Conservation (phyloP, 2,113 vertebrate genomes). For the Caretta caretta region DNA sequence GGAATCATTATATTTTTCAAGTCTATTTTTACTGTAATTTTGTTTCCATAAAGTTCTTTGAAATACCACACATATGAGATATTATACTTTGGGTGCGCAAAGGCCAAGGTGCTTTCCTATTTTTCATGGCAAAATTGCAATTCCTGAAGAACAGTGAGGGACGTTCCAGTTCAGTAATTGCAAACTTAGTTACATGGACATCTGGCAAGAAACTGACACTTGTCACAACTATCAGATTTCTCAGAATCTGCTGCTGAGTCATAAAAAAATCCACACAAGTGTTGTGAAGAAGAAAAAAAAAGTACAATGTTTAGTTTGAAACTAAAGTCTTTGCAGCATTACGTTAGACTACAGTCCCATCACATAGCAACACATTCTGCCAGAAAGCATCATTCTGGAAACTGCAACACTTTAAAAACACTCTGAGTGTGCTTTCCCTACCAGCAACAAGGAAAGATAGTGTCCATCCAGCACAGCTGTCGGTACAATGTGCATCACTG, state of each 20-base stretch:
- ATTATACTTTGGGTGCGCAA: not conserved
- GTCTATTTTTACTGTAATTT: not conserved
- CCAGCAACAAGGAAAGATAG: conserved; percentile 26
- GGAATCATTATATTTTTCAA: not conserved
- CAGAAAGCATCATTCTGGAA: conserved; percentile 66
- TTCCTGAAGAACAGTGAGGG: not conserved
- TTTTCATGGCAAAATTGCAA: not conserved
- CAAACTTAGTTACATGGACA: not conserved
- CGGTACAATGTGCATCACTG: conserved; percentile 42
- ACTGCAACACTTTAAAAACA: conserved; percentile 25
- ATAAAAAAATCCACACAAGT: conserved; percentile 42
- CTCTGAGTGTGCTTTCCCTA: conserved; percentile 41
- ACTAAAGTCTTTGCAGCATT: conserved; percentile 23
- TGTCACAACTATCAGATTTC: conserved; percentile 20
- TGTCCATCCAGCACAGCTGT: conserved; percentile 60
- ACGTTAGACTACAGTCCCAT: conserved; percentile 44
- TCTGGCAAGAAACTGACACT: conserved; percentile 35
- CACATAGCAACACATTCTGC: conserved; percentile 14
- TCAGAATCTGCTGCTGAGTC: conserved; percentile 62
- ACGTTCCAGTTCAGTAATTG: conserved; percentile 4
- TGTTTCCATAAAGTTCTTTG: not conserved
- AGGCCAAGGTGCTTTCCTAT: not conserved
- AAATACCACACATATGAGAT: not conserved
- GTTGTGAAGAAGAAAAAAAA: conserved; percentile 17
- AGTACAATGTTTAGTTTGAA: conserved; percentile 44